Conservation (phyloP, 2,888 invertebrate species). For the Scaptomyza caliginosa region DNA sequence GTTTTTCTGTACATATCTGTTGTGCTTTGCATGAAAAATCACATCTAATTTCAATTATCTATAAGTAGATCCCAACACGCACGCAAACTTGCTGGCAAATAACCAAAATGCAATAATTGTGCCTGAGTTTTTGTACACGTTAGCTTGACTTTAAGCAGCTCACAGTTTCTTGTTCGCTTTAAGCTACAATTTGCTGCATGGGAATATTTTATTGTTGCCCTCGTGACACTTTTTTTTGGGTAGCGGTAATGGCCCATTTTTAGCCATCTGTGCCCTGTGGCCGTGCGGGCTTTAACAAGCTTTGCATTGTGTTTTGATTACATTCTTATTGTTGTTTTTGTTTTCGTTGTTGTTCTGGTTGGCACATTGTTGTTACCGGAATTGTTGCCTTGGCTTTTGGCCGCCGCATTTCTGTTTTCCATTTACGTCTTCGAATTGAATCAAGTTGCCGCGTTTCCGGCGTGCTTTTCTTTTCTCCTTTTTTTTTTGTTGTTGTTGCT, state of each 20-base stretch:
- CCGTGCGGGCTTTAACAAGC: slow-evolving; percentile 52
- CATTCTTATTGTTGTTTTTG: slow-evolving; percentile 39
- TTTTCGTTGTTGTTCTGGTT: slow-evolving; percentile 37
- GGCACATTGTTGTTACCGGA: slow-evolving; percentile 31
- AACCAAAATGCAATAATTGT: not conserved
- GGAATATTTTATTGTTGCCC: slow-evolving; percentile 35
- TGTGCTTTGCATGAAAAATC: slow-evolving; percentile 36
- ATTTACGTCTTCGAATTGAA: slow-evolving; percentile 69
- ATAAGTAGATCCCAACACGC: not conserved
- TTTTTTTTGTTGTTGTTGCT: not conserved
- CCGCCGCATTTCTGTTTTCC: slow-evolving; percentile 64
- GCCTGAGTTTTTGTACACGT: slow-evolving; percentile 10
- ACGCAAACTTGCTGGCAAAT: not conserved
- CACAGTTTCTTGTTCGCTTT: slow-evolving; percentile 26
- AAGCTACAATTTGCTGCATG: slow-evolving; percentile 50
- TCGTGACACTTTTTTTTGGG: slow-evolving; percentile 20
- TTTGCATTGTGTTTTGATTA: slow-evolving; percentile 68
- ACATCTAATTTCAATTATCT: slow-evolving; percentile 52
- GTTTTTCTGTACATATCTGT: slow-evolving; percentile 5
- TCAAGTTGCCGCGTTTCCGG: slow-evolving; percentile 72
- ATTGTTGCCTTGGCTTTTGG: slow-evolving; percentile 55
- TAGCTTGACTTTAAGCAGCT: slow-evolving; percentile 10
- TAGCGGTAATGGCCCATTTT: slow-evolving; percentile 7
- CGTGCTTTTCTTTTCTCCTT: not conserved
- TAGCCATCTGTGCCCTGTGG: slow-evolving; percentile 10